Evolutionary conservation across 2,797 vertebrate genomes (phyloP), one percentile per base, ranked within the genome.

Genomic region (Karalla daura): DNA sequence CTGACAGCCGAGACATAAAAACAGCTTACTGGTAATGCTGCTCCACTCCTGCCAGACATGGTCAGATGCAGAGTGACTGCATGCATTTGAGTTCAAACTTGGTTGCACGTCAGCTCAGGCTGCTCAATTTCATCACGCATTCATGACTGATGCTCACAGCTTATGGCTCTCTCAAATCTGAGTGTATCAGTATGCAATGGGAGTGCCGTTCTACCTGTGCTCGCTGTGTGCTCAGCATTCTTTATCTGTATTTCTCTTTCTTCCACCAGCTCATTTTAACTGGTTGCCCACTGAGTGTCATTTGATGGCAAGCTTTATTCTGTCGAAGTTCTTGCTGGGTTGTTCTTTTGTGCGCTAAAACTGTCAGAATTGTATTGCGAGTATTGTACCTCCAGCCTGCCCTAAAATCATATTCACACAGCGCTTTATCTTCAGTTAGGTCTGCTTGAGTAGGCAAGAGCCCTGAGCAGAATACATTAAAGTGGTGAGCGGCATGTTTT

Each of bases 281-380:
- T 67, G 81, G 71, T 80, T 67, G 74, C 87, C 66, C 65, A 55
- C 78, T 75, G 86, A 79, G 74, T 78, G 76, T 70, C 79, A 78
- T 86, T 85, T 77, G 45, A 84, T 73, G 52, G 56, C 58, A 64
- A 65, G 78, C 64, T 85, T 86, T 84, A 66, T 76, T 83, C 76
- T 51, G 58, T 76, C 66, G 45, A 55, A 65, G 66, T 65, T 55
- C 71, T 64, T 72, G 73, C 81, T 74, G 86, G 53, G 66, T 77
- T 60, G 58, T 47, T 79, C 77, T 71, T 86, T 84, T 82, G 66
- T 84, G 67, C 63, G 21, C 66, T 73, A 67, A 76, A 85, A 83
- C 80, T 86, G 82, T 86, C 78, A 87, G 61, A 88, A 79, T 80
- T 56, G 64, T 62, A 85, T 76, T 64, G 73, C 60, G 32, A 80